phyloP scores from a whole-genome alignment of 2,888 invertebrate species.

The Netelia virgata region DNA sequence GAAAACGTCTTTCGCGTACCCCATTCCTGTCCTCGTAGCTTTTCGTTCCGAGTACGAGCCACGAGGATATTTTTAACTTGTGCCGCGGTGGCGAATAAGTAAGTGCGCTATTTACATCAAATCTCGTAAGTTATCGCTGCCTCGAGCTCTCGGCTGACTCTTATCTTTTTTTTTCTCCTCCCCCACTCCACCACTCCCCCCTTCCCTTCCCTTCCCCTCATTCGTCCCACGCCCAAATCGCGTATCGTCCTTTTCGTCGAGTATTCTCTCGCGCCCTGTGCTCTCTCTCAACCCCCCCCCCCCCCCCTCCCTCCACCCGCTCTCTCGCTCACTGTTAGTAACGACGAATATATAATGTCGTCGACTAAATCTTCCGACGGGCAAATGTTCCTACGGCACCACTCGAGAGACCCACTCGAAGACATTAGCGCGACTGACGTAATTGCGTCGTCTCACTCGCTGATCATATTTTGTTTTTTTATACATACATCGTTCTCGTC shows the following conservation, averaged over 20 bases:
- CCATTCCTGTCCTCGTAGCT: constrained; percentile 65
- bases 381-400: constrained; percentile 58
- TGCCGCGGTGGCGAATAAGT: constrained; percentile 82
- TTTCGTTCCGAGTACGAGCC: constrained; percentile 36
- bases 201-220: constrained; percentile 35
- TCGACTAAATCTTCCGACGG: constrained; percentile 72
- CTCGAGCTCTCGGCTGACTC: constrained; percentile 45
- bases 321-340: constrained; percentile 48
- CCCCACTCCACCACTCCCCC: constrained; percentile 43
- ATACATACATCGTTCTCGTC: too few species aligned
- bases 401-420: constrained; percentile 67
- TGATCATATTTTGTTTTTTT: constrained; percentile 15
- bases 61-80: constrained; percentile 81
- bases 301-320: constrained; percentile 60
- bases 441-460: constrained; percentile 66
- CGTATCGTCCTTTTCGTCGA: constrained; percentile 55
- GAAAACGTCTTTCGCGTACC: constrained; percentile 65
- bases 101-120: constrained; percentile 84
- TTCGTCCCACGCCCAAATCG: constrained; percentile 55
- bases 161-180: constrained; percentile 52
- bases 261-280: constrained; percentile 46
- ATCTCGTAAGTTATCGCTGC: constrained; percentile 82
- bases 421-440: constrained; percentile 68
- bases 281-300: constrained; percentile 9
- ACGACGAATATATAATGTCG: constrained; percentile 70